Base-by-base conservation (phyloP, 2,888 invertebrate genomes). In the Diaprepes abbreviatus region DNA sequence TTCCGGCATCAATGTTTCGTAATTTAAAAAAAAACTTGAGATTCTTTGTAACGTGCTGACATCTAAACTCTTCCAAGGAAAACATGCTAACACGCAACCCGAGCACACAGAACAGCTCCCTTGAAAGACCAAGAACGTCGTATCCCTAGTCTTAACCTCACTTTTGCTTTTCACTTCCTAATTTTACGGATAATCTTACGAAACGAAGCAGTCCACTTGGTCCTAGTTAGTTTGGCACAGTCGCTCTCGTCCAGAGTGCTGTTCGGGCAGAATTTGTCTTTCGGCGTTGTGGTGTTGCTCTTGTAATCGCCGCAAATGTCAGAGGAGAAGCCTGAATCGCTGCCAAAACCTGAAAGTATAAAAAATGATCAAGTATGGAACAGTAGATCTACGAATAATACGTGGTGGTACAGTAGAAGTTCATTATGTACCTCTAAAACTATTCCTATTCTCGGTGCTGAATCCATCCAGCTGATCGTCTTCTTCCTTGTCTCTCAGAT, bases 191-290 rank as follows among this genome's bases (percentile, higher is more conserved):
- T 86, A 36, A 89, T 82, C 76, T 87, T 88, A 50, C 89, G 84
- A 80, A 89, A 89, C 3, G 89, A 89, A 0, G 89, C 87, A 14
- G 89, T 89, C 89, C 89, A 89, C 75, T 86, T 86, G 50, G 88
- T 87, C 12, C 88, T 84, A 7, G 83, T 86, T 66, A 88, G 79
- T 75, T 85, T 83, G 73, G 83, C 84, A 76, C 83, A 84, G 62
- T 85, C 85, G 10, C 79, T 78, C 73, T 85, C 85, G 73, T 84
- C 83, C 68, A 85, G 72, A 17, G 80, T 79, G 17, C 76, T 77
- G 28, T 79, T 81, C 33, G 83, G 83, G 66, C 81, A 79, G 71
- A 84, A 84, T 70, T 84, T 84, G 64, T 83, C 83, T 75, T 83
- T 82, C 14, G 84, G 82, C n/a, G 84, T 83, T 31, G 83, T 81